Conservation (phyloP, 1,140 invertebrate genomes). For the Scaptomyza montana region DNA sequence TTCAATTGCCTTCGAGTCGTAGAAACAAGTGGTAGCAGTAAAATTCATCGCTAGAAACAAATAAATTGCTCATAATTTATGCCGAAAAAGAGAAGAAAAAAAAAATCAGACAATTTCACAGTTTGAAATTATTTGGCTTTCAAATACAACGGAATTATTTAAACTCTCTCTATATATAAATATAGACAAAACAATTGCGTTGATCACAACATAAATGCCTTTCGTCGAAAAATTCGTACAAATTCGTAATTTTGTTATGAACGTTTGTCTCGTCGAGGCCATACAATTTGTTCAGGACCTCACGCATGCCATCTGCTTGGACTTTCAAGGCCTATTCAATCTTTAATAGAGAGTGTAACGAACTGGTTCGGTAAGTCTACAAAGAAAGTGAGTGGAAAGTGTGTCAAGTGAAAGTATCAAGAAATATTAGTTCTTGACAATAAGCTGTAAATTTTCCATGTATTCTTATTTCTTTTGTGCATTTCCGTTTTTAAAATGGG, state of each 20-base stretch:
- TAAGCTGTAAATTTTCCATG: slow-evolving; percentile 24
- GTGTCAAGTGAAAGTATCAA: slow-evolving; percentile 28
- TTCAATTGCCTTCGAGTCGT: slow-evolving; percentile 67
- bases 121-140: slow-evolving; percentile 25
- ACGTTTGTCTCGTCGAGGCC: slow-evolving; percentile 72
- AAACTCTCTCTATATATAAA: slow-evolving; percentile 23
- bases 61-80: slow-evolving; percentile 27
- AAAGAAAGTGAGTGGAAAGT: slow-evolving; percentile 35
- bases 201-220: slow-evolving; percentile 71
- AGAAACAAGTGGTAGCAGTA: slow-evolving; percentile 60
- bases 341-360: slow-evolving; percentile 48
- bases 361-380: slow-evolving; percentile 52
- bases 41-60: slow-evolving; percentile 29
- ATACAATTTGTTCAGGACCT: slow-evolving; percentile 73
- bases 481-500: slow-evolving; percentile 25
- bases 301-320: slow-evolving; percentile 71
- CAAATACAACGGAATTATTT: slow-evolving; percentile 1
- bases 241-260: slow-evolving; percentile 78
- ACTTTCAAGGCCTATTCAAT: slow-evolving; percentile 65
- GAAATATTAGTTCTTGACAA: background rate
- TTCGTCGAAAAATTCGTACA: slow-evolving; percentile 72
- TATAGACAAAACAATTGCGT: slow-evolving; percentile 45
- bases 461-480: slow-evolving; percentile 25
- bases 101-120: background rate
- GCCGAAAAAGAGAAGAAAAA: background rate